phyloP scores from a whole-genome alignment of 2,797 vertebrate genomes.

The Bucorvus abyssinicus region DNA sequence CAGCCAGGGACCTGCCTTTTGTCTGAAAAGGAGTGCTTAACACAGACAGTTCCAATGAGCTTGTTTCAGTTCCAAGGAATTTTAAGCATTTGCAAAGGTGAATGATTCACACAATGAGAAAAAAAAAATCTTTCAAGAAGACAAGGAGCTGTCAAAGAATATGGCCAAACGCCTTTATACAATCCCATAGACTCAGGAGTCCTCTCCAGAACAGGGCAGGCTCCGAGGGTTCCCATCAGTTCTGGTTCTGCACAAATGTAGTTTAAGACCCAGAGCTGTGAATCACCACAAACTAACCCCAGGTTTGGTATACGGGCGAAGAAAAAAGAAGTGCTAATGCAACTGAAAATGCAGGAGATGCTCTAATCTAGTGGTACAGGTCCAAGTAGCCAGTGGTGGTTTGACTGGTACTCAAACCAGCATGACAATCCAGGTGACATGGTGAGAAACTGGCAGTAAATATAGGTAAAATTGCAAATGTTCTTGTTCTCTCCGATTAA shows the following conservation, averaged over 20 bases:
- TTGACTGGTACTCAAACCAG: not conserved
- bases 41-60: not conserved
- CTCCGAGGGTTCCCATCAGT: not conserved
- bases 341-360: not conserved
- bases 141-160: not conserved
- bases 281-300: not conserved
- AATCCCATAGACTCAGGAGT: not conserved
- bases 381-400: not conserved
- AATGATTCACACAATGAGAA: not conserved
- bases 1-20: not conserved
- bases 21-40: rapidly evolving
- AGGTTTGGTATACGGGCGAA: not conserved
- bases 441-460: not conserved
- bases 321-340: not conserved
- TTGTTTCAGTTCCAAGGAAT: not conserved
- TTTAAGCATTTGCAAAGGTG: not conserved
- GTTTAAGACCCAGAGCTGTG: not conserved
- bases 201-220: not conserved
- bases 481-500: not conserved
- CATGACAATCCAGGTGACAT: not conserved
- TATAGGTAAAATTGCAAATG: not conserved
- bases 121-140: not conserved
- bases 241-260: not conserved
- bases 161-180: not conserved
- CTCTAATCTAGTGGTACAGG: not conserved